Evolutionary conservation across 2,113 vertebrate genomes (phyloP).

Genomic region (Sminthopsis crassicaudata): DNA sequence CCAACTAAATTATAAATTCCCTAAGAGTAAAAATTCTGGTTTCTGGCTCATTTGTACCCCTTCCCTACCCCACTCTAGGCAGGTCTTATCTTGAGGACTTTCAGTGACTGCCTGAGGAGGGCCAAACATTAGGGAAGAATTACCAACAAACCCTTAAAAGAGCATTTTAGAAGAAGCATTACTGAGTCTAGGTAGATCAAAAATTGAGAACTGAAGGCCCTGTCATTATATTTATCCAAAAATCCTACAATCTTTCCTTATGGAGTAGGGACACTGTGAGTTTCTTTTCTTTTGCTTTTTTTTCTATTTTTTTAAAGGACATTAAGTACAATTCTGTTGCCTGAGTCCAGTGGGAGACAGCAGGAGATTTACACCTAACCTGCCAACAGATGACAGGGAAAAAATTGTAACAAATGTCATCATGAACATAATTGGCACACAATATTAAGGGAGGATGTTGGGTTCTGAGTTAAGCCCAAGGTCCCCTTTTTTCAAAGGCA

Average conservation of each 20-base stretch:
- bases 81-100: background rate
- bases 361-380: background rate
- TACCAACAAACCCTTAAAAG: background rate
- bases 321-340: conserved; percentile 32
- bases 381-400: background rate
- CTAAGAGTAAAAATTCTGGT: background rate
- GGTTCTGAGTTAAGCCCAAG: background rate
- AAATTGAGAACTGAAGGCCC: background rate
- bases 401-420: conserved; percentile 35
- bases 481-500: background rate
- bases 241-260: background rate
- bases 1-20: background rate
- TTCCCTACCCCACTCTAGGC: background rate
- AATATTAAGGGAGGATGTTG: background rate
- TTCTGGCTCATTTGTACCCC: background rate
- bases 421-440: fast-evolving
- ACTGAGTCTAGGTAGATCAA: background rate
- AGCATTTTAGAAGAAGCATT: background rate
- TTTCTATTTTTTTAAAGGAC: background rate
- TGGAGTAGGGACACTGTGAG: background rate
- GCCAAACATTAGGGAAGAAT: fast-evolving
- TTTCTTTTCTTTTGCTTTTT: background rate
- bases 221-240: background rate
- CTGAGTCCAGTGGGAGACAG: conserved; percentile 38
- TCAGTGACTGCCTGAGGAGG: background rate